A percentile compares a stretch with the other conserved stretches of the same genome.
These are phyloP conservation scores for Drosophila meridiana DNA, from an alignment of 2,888 invertebrate genomes.

Conservation along the genomic window DNA sequence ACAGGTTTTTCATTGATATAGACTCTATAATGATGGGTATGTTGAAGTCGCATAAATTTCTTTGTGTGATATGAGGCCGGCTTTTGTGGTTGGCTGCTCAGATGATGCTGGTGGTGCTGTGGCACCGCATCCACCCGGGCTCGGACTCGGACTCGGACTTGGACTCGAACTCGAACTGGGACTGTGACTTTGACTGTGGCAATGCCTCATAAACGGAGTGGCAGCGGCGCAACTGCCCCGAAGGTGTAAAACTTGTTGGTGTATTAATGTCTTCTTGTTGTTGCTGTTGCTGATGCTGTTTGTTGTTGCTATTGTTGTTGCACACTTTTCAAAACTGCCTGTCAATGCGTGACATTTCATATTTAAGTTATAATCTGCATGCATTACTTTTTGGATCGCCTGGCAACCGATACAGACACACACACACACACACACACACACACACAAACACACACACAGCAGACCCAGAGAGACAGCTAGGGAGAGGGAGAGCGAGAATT, in stretches of 20 bases:
- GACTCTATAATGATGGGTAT: slow-evolving; percentile 19
- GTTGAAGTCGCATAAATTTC: slow-evolving; percentile 58
- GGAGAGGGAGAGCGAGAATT: neutral
- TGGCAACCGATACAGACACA: slow-evolving; percentile 23
- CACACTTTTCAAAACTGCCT: slow-evolving; percentile 81
- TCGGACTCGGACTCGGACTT: slow-evolving; percentile 5
- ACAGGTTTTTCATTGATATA: neutral
- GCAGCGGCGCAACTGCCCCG: slow-evolving; percentile 62
- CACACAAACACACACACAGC: neutral
- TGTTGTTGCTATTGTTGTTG: slow-evolving; percentile 58
- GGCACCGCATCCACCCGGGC: slow-evolving; percentile 30
- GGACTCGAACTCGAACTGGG: slow-evolving; percentile 17
- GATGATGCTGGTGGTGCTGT: slow-evolving; percentile 28
- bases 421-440: neutral
- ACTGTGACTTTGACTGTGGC: slow-evolving; percentile 38
- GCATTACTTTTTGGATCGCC: slow-evolving; percentile 69
- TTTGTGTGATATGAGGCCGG: slow-evolving; percentile 44
- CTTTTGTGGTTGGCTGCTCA: slow-evolving; percentile 52
- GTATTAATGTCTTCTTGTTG: slow-evolving; percentile 42
- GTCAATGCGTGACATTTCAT: slow-evolving; percentile 82
- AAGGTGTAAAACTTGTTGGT: slow-evolving; percentile 71
- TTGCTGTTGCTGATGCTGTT: slow-evolving; percentile 45
- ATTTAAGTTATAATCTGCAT: slow-evolving; percentile 82
- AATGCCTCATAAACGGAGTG: slow-evolving; percentile 71
- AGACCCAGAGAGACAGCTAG: neutral